phyloP scores from a whole-genome alignment of 2,888 invertebrate genomes.

The Cryptus armator region DNA sequence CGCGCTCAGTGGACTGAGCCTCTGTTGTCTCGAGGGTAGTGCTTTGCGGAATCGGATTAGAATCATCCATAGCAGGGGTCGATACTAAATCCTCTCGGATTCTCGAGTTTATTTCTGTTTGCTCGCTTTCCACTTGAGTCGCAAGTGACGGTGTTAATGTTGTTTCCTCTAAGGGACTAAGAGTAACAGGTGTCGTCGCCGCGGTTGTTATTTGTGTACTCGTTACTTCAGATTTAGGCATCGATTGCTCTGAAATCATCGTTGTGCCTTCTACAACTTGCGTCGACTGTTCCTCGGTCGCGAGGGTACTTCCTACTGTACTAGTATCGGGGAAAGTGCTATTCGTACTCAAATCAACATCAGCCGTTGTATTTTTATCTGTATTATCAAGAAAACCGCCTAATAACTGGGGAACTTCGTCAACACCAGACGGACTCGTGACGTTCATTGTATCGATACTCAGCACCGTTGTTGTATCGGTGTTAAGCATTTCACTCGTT shows the following conservation, averaged over 20 bases:
- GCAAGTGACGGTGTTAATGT: too few relatives aligned
- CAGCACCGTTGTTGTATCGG: constrained; percentile 25
- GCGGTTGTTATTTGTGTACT: background rate
- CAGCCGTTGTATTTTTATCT: constrained; percentile 69
- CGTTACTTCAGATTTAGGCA: constrained; percentile 8
- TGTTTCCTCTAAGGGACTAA: too few relatives aligned
- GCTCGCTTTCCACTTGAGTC: too few relatives aligned
- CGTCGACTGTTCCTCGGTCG: constrained; percentile 14
- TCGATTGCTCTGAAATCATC: constrained; percentile 16
- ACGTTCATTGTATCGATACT: constrained; percentile 29
- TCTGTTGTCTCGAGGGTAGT: constrained; percentile 27
- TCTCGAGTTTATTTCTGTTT: too few relatives aligned
- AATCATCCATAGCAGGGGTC: too few relatives aligned
- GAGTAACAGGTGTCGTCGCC: too few relatives aligned
- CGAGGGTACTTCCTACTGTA: constrained; percentile 7
- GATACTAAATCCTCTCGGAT: constrained; percentile 15
- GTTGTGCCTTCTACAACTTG: constrained; percentile 16
- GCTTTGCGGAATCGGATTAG: background rate
- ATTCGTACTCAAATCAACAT: constrained; percentile 32
- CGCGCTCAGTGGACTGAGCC: constrained; percentile 23
- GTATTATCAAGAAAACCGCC: constrained; percentile 76
- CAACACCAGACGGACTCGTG: constrained; percentile 41
- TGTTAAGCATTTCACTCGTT: background rate
- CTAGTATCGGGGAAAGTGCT: background rate
- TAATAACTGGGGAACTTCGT: constrained; percentile 71